Evolutionary conservation across 2,797 vertebrate genomes (phyloP), one percentile per base, ranked within the genome.

Genomic region (Chelidonichthys spinosus): DNA sequence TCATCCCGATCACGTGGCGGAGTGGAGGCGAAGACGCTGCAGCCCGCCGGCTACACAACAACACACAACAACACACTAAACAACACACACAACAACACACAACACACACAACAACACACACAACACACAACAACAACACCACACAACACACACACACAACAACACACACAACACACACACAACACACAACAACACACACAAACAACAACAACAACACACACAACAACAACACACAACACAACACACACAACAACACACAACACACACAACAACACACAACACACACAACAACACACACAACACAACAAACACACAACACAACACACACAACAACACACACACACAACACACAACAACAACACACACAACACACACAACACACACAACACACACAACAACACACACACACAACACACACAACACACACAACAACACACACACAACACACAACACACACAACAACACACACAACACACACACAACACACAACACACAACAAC

Each of bases 251-350:
- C n/a, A n/a, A n/a, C n/a, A n/a, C n/a, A n/a, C n/a, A n/a, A n/a
- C n/a, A n/a, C n/a, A 79, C 71, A 77, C 62, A 78, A 76, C 62
- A 76, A 82, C 63, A 78, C 72, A 81, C 35, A 42, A 49, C 47
- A 76, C 25, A 25, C 25, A 25, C 25, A n/a, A 25, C 25, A 25
- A 25, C 25, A 25, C 25, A 25, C 25, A 25, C 25, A 25, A 25
- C n/a, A n/a, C n/a, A n/a, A n/a, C n/a, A n/a, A n/a, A n/a, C n/a
- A n/a, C n/a, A n/a, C n/a, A n/a, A n/a, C n/a, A n/a, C n/a, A n/a
- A n/a, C n/a, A n/a, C n/a, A 79, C 71, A 77, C 62, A 78, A 76
- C 62, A 76, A 82, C 63, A 78, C 72, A 81, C 35, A 42, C n/a
- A n/a, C n/a, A n/a, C n/a, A n/a, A n/a, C n/a, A n/a, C n/a, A n/a